These are phyloP conservation scores for Sebastes nivosus DNA, from an alignment of 2,797 vertebrate genomes.

Conservation along the genomic window DNA sequence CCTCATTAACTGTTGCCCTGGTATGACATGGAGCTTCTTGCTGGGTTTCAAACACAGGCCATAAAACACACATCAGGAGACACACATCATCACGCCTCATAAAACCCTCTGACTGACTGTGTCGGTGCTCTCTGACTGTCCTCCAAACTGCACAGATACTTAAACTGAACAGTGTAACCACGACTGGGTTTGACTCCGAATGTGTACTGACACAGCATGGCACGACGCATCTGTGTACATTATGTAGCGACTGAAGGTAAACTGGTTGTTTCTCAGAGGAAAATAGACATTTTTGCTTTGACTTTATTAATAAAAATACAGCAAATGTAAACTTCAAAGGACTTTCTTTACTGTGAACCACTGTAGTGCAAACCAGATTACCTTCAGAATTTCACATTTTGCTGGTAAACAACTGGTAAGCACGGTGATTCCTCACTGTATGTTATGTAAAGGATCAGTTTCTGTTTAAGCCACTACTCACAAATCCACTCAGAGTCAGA, in stretches of 20 bases:
- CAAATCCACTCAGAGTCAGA: rapidly evolving
- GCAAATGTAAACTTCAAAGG: background rate
- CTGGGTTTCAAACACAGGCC: slow-evolving; percentile 31
- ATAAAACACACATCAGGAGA: slow-evolving; percentile 47
- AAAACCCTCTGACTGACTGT: slow-evolving; percentile 12
- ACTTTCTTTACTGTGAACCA: background rate
- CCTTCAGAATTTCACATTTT: too few relatives aligned
- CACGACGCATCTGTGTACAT: background rate
- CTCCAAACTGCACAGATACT: background rate
- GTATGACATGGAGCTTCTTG: slow-evolving; percentile 22
- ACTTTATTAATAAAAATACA: background rate
- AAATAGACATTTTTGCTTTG: background rate
- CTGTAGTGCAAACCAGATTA: background rate
- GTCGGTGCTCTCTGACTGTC: background rate
- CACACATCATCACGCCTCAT: slow-evolving; percentile 28
- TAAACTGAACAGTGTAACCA: background rate
- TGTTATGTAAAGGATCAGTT: too few relatives aligned
- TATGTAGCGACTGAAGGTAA: background rate
- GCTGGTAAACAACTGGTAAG: rapidly evolving
- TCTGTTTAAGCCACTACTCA: rapidly evolving
- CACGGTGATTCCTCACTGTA: too few relatives aligned
- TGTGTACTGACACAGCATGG: background rate
- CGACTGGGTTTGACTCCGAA: background rate
- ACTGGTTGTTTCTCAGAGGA: background rate
- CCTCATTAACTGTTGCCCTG: slow-evolving; percentile 17